Base-by-base conservation (phyloP, 2,797 vertebrate genomes). In the Potorous gilbertii region DNA sequence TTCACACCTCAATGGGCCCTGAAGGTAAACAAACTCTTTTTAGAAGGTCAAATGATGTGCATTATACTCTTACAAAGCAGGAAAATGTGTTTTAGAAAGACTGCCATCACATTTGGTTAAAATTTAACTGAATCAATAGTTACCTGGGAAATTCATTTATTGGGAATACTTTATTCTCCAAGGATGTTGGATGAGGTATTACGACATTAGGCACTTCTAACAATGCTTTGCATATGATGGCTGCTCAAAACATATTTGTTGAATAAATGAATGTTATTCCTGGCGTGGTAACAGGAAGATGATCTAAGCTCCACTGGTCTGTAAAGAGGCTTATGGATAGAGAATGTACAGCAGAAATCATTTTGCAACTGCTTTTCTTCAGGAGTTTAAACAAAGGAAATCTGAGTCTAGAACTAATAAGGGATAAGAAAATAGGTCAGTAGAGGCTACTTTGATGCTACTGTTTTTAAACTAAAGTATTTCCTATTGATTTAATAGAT, bases 351-450 rank as follows among this genome's bases (percentile, higher is more conserved):
- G 92, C 0, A 56, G 28, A 21, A 91, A 54, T 81, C 62, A 90
- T 31, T 92, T 94, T 92, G 56, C 27, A 66, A 54, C 13, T 90
- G 54, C 11, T 28, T 95, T 96, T 93, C 54, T 91, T n/a, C 56
- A 96, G 92, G 74, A 95, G 81, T 91, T 5, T 34, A 1, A 57
- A 91, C 91, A 54, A 95, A 95, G 34, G 10, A 92, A 96, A 92
- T 90, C 21, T 12, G 55, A 94, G 52, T 74, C 56, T 91, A 81
- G 95, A 91, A 34, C 29, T 92, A 18, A 94, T 62, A n/a, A 74
- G 34, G n/a, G 57, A 87, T 50, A 21, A 93, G 66, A 96, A 90
- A 66, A 54, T 27, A 46, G 55, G 89, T 59, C 16, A 66, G 89
- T 46, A 93, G 6, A 91, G 2, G 91, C 29, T 74, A 93, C 27